A percentile compares a stretch with the other conserved stretches of the same genome.
Conservation (phyloP, 2,888 invertebrate species). For the Griposia aprilina region DNA sequence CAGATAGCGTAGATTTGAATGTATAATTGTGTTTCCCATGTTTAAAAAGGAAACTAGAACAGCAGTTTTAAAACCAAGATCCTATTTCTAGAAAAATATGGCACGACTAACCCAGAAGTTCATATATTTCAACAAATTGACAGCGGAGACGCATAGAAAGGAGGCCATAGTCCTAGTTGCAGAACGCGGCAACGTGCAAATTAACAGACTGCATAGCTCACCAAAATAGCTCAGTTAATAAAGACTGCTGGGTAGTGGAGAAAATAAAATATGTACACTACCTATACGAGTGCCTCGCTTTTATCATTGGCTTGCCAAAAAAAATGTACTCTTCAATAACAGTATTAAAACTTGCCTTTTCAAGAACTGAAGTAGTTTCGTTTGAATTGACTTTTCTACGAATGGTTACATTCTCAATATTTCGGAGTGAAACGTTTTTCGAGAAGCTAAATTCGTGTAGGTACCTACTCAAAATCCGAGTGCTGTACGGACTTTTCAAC, state of each 20-base stretch:
- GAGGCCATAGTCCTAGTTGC: too few species aligned
- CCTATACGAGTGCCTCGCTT: too few species aligned
- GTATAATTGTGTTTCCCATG: conserved; percentile 13
- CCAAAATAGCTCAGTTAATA: not conserved
- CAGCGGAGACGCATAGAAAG: not conserved
- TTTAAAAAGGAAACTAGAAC: not conserved
- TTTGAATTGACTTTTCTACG: conserved; percentile 19
- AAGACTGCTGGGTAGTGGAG: too few species aligned
- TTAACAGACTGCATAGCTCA: not conserved
- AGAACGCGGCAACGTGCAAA: not conserved
- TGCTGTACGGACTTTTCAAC: conserved; percentile 39
- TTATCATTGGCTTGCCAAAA: not conserved
- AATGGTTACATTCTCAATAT: conserved; percentile 46
- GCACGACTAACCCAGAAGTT: not conserved
- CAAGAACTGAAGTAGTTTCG: conserved; percentile 32
- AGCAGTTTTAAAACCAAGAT: not conserved
- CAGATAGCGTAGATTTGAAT: conserved; percentile 28
- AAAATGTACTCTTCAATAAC: not conserved
- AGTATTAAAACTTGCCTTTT: conserved; percentile 40
- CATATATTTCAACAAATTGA: not conserved
- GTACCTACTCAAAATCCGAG: conserved; percentile 22
- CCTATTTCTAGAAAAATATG: not conserved
- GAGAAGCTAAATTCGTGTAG: conserved; percentile 35
- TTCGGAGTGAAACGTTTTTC: conserved; percentile 29
- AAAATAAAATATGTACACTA: not conserved